Evolutionary conservation across 2,113 vertebrate genomes (phyloP).

Genomic region (Coryphaenoides rupestris): DNA sequence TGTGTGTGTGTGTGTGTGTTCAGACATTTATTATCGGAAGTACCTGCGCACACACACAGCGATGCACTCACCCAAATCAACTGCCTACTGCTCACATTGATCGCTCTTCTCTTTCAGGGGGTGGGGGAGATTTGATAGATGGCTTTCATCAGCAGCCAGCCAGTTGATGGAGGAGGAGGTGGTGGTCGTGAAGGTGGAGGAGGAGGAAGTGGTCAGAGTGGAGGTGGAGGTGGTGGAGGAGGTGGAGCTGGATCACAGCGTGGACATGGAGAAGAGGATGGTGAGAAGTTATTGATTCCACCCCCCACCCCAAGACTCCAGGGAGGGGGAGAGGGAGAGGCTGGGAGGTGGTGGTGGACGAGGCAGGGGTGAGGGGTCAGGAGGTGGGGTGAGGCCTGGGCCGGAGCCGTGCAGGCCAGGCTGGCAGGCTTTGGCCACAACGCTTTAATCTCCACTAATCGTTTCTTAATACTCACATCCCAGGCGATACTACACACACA

Average conservation of each 20-base stretch:
- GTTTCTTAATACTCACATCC: constrained; percentile 74
- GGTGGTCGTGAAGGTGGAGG: constrained; percentile 23
- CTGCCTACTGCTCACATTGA: constrained; percentile 9
- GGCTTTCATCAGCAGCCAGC: constrained; percentile 36
- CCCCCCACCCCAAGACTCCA: constrained; percentile 26
- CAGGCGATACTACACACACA: constrained; percentile 38
- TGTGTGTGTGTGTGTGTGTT: not conserved
- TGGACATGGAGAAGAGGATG: constrained; percentile 15
- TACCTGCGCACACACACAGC: too few relatives aligned
- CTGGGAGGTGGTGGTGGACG: not conserved
- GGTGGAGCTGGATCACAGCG: constrained; percentile 34
- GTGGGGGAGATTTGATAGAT: constrained; percentile 35
- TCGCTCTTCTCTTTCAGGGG: constrained; percentile 23
- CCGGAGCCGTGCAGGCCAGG: constrained; percentile 60
- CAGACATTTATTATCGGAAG: not conserved
- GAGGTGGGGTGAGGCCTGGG: constrained; percentile 14
- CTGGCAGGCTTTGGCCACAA: constrained; percentile 41
- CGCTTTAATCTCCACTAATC: constrained; percentile 82
- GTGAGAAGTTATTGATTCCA: constrained; percentile 55
- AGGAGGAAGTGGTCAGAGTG: constrained; percentile 22
- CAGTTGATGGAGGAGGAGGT: not conserved
- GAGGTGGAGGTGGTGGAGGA: constrained; percentile 16
- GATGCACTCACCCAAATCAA: not conserved
- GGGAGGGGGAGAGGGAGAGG: constrained; percentile 31
- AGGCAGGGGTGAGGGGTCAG: constrained; percentile 24